Conservation (phyloP, 2,113 vertebrate species). For the Periophthalmus modestus region DNA sequence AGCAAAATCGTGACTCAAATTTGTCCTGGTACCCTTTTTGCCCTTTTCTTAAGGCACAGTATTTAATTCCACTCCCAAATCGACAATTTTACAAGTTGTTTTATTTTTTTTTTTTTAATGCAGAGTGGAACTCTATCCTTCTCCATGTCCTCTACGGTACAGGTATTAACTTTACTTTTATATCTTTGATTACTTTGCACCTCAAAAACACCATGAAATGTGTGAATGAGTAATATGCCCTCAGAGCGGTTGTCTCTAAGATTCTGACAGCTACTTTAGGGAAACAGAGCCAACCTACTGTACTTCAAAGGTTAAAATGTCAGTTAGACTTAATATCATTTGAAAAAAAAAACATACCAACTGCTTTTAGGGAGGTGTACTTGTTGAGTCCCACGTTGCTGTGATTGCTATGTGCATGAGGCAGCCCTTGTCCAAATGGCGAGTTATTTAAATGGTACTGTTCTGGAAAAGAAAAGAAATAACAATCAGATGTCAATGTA, state of each 20-base stretch:
- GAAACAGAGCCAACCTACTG: conserved; percentile 19
- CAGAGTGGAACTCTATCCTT: conserved; percentile 7
- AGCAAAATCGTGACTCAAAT: neutral
- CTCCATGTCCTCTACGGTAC: neutral
- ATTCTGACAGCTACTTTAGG: conserved; percentile 15
- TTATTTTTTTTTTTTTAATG: neutral
- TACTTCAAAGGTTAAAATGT: conserved; percentile 58
- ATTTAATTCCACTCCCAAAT: neutral
- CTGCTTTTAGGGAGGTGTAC: conserved; percentile 77
- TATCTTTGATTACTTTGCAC: neutral
- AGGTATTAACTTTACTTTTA: neutral
- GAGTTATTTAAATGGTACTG: conserved; percentile 78
- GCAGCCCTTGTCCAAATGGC: conserved; percentile 60
- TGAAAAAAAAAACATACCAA: conserved; percentile 65
- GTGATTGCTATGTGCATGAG: conserved; percentile 74
- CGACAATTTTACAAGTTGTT: neutral
- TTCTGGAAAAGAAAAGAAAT: conserved; percentile 58
- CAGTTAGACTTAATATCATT: conserved; percentile 39
- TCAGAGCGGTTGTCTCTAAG: conserved; percentile 24
- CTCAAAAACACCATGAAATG: neutral
- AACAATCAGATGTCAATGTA: neutral
- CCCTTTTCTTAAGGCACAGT: neutral
- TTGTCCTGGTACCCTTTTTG: neutral
- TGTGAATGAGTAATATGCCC: neutral
- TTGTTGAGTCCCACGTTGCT: conserved; percentile 73